Percentiles rank a stretch among this genome's conserved stretches.
Conservation (phyloP, 1,140 invertebrate genomes). For the Harpegnathos saltator region DNA sequence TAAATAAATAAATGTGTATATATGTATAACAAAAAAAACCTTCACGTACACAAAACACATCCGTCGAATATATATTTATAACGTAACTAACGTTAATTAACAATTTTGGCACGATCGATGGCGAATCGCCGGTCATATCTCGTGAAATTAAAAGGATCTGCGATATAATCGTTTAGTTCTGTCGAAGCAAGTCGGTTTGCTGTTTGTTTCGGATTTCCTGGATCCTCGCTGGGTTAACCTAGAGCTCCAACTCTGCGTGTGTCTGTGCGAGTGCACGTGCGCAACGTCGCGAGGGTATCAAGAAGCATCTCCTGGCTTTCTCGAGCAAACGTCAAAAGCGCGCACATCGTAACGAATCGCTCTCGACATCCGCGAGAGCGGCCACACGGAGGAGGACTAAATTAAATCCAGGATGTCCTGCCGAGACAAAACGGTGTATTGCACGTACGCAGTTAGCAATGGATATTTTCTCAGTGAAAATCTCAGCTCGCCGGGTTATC, state of each 20-base stretch:
- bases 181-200: neutral
- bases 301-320: conserved; percentile 36
- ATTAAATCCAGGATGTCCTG: conserved; percentile 17
- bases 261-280: neutral
- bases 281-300: conserved; percentile 13
- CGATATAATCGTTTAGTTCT: neutral
- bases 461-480: conserved; percentile 6
- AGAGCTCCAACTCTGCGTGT: neutral
- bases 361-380: conserved; percentile 29
- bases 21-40: too few species aligned
- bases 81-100: too few species aligned
- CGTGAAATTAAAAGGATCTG: neutral
- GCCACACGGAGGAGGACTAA: neutral
- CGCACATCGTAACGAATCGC: conserved; percentile 34
- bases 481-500: neutral
- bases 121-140: neutral
- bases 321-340: conserved; percentile 4
- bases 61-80: too few species aligned
- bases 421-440: neutral
- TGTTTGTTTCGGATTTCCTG: neutral
- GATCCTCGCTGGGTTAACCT: neutral
- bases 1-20: too few species aligned
- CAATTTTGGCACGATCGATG: too few species aligned
- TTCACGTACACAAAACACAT: too few species aligned
- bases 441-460: conserved; percentile 16